Percentiles rank a stretch among this genome's conserved stretches.
These are phyloP conservation scores for Eupeodes luniger DNA, from an alignment of 2,888 invertebrate genomes.

Conservation along the genomic window DNA sequence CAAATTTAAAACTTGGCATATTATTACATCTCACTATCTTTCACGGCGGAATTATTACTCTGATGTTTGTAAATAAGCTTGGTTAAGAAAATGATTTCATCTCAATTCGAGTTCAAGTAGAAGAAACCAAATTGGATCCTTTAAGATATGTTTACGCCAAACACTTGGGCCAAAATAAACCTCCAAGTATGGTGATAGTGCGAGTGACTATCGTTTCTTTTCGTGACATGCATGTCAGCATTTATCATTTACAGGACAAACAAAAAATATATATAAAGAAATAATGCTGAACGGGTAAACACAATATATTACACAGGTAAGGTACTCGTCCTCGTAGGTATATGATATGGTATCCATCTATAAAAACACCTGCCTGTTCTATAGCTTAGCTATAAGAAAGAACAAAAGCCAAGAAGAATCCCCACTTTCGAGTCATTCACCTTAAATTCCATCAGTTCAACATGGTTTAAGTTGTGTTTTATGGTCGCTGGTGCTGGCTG, in stretches of 20 bases:
- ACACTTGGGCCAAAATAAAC: not conserved
- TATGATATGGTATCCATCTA: too few species aligned
- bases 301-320: conserved; percentile 4
- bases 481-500: not conserved
- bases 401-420: conserved; percentile 40
- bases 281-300: conserved; percentile 14
- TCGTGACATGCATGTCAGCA: conserved; percentile 62
- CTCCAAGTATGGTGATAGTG: not conserved
- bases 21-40: too few species aligned
- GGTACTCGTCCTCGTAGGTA: too few species aligned
- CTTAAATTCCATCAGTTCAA: conserved; percentile 70
- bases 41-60: too few species aligned
- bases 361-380: not conserved
- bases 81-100: too few species aligned
- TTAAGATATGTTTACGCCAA: not conserved
- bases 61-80: too few species aligned
- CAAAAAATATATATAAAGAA: conserved; percentile 11
- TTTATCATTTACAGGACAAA: conserved; percentile 63
- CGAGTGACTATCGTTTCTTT: conserved; percentile 64
- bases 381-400: conserved; percentile 24
- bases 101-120: not conserved
- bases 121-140: not conserved
- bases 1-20: too few species aligned
- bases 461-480: conserved; percentile 61
- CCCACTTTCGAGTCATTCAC: conserved; percentile 70